Conservation (phyloP, 2,888 invertebrate species). For the Antheraea yamamai region DNA sequence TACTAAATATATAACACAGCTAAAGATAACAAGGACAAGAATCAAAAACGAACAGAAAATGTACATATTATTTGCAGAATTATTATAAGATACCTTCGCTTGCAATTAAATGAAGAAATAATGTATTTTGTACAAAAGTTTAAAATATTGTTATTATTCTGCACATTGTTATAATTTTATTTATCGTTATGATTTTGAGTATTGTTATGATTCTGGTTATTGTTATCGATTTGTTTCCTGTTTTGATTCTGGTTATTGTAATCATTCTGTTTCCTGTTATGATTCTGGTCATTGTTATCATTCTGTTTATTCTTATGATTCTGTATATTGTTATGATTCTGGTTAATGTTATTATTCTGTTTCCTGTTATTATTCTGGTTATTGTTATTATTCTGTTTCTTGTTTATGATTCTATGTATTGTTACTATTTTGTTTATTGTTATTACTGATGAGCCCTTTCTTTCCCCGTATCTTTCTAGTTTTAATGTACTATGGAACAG, state of each 20-base stretch:
- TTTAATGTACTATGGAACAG: conserved; percentile 7
- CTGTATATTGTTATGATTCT: background rate
- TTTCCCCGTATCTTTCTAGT: background rate
- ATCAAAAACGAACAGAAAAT: background rate
- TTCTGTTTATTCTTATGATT: background rate
- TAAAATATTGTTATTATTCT: background rate
- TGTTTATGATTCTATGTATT: background rate
- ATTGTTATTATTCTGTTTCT: background rate
- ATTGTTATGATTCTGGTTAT: background rate
- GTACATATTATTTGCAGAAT: background rate
- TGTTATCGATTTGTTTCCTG: background rate
- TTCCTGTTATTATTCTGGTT: background rate
- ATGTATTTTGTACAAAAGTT: background rate
- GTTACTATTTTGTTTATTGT: background rate
- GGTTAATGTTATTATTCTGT: background rate
- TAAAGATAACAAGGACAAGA: background rate
- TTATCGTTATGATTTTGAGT: background rate
- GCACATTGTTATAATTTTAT: background rate
- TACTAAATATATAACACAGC: background rate
- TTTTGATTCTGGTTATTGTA: background rate
- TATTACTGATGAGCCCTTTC: background rate
- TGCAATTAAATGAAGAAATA: background rate
- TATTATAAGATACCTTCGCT: background rate
- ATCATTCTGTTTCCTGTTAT: too few relatives aligned
- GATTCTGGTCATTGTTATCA: background rate